A percentile compares a stretch with the other conserved stretches of the same genome.
Evolutionary conservation across 2,797 vertebrate species (phyloP).

Genomic region (Cossypha polioptera): DNA sequence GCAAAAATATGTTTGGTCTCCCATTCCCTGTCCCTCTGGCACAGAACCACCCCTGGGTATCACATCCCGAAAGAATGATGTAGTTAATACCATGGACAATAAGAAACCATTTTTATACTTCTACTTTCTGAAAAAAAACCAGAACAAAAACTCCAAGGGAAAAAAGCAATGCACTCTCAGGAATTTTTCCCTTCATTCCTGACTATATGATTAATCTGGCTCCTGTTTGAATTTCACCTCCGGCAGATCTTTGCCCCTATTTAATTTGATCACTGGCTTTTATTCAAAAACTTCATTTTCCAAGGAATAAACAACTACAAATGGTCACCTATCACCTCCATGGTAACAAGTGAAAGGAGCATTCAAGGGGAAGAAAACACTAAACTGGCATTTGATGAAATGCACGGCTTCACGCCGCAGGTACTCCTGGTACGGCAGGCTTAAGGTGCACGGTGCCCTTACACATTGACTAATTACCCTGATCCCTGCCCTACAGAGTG

Average conservation of each 20-base stretch:
- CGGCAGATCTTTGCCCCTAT: constrained; percentile 65
- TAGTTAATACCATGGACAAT: neutral
- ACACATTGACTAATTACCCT: neutral
- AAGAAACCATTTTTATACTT: neutral
- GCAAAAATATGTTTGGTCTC: neutral
- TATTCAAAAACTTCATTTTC: constrained; percentile 76
- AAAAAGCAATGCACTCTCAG: neutral
- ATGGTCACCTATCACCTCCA: constrained; percentile 55
- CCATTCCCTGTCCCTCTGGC: neutral
- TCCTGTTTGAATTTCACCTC: constrained; percentile 75
- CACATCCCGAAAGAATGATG: neutral
- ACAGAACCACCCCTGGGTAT: neutral
- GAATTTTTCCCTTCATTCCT: constrained; percentile 45
- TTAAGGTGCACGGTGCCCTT: neutral
- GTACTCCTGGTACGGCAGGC: rapidly evolving
- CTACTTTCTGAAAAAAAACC: neutral
- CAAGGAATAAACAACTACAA: constrained; percentile 53
- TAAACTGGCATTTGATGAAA: neutral
- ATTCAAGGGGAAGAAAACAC: constrained; percentile 7
- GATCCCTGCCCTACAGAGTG: rapidly evolving
- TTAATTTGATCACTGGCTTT: constrained; percentile 75
- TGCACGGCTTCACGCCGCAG: neutral
- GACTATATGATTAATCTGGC: constrained; percentile 70
- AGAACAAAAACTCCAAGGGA: neutral
- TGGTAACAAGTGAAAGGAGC: constrained; percentile 28